Evolutionary conservation across 2,888 invertebrate genomes (phyloP), one percentile per base, ranked within the genome.

Genomic region (Salpingus planirostris): DNA sequence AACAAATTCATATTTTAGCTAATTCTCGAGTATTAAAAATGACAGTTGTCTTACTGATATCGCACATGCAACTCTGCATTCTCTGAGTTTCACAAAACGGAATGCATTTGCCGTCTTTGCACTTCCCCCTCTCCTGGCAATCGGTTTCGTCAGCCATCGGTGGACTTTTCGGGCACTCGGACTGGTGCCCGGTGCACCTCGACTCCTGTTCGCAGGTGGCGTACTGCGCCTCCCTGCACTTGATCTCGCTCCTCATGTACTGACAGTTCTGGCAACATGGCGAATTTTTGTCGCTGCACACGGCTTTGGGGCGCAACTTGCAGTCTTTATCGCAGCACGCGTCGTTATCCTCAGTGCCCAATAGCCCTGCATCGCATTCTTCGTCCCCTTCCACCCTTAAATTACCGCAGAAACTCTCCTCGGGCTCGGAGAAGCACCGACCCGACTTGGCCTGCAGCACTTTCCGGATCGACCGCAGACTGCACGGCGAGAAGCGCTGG

Each of bases 351-450:
- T 91, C 91, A 0, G 90, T 90, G 11, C 92, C 92, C 3, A 93
- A 68, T 14, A 93, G 69, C 2, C 96, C 96, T 13, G 92, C 93
- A 59, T 97, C 96, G 61, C 96, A 97, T 62, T 96, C 90, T 62
- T 97, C 96, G 44, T 89, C 91, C 2, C 88, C 90, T 63, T 97
- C 92, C 1, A 96, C 93, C 7, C 93, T 74, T 43, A 92, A 71
- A 69, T 97, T 96, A 5, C 96, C 96, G 63, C 96, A 97, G 66
- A 93, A 92, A 31, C 91, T 90, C 66, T 90, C 90, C 62, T 91
- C 90, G 0, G 91, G 92, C 66, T 91, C 91, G 1, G 87, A 90
- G 62, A 91, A 91, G 59, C 90, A 91, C 29, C 88, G 74, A 0
- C 87, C 85, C 0, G 92, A 89, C 65, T 95, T 96, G 1, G 89